phyloP scores from a whole-genome alignment of 2,797 vertebrate genomes.

The Mormyrus hasselquistii region DNA sequence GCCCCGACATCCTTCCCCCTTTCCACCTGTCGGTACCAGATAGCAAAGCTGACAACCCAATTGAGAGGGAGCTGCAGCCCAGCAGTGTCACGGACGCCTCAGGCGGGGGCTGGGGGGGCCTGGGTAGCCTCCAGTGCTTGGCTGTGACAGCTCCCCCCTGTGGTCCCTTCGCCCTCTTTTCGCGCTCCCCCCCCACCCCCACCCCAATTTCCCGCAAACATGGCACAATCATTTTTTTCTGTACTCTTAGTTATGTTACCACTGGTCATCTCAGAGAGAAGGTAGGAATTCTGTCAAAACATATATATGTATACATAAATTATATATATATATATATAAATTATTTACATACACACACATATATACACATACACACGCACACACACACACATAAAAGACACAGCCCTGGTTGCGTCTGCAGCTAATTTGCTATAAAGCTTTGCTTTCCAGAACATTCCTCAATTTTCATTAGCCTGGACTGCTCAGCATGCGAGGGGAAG shows the following conservation, averaged over 20 bases:
- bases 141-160: neutral
- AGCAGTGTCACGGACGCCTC: neutral
- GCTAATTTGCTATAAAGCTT: neutral
- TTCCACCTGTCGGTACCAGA: neutral
- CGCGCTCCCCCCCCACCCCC: neutral
- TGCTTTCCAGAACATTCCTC: neutral
- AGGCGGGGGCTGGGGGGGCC: neutral
- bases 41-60: neutral
- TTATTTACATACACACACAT: too few species aligned
- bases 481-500: neutral
- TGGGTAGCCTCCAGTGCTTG: neutral
- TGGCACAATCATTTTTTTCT: neutral
- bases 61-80: neutral
- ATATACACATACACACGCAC: neutral
- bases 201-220: neutral
- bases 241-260: neutral
- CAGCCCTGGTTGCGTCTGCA: neutral
- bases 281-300: neutral
- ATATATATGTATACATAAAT: neutral
- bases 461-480: slow-evolving; percentile 5
- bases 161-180: neutral
- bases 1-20: neutral
- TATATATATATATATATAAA: neutral
- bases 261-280: neutral
- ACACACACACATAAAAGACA: neutral